These are phyloP conservation scores for Petrolisthes manimaculis DNA, from an alignment of 2,888 invertebrate genomes.

Conservation along the genomic window DNA sequence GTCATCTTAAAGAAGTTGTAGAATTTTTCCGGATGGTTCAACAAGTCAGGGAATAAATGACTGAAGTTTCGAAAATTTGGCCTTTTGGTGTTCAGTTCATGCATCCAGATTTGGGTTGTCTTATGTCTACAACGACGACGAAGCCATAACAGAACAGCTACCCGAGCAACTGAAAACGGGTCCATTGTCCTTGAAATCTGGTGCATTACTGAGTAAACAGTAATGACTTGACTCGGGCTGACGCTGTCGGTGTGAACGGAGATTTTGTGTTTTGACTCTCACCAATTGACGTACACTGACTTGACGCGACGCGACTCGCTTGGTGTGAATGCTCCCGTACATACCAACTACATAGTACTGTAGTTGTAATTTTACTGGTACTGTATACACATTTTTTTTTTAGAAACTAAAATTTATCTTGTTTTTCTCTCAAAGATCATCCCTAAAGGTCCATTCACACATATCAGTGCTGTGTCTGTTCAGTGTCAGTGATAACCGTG, in stretches of 20 bases:
- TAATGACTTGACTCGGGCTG: conserved; percentile 14
- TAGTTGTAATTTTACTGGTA: too few relatives aligned
- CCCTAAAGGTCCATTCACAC: too few relatives aligned
- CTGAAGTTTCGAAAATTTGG: not conserved
- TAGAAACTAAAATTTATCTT: too few relatives aligned
- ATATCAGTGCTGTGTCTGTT: too few relatives aligned
- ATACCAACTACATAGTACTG: too few relatives aligned
- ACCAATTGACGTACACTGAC: not conserved
- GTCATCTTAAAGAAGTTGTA: conserved; percentile 16
- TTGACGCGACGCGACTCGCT: not conserved
- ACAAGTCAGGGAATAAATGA: not conserved
- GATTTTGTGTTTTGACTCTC: not conserved
- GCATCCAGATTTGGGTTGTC: not conserved
- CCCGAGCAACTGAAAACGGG: not conserved
- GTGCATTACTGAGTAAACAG: conserved; percentile 13
- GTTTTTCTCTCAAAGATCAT: too few relatives aligned
- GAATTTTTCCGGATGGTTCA: conserved; percentile 27
- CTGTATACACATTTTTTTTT: too few relatives aligned
- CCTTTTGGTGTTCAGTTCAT: too few relatives aligned
- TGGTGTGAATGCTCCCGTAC: conserved; percentile 24
- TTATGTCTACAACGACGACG: not conserved
- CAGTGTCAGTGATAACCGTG: too few relatives aligned
- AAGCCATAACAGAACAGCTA: conserved; percentile 17
- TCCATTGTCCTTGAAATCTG: too few relatives aligned
- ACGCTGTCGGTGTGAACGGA: conserved; percentile 2